Evolutionary conservation across 2,888 invertebrate species (phyloP), one percentile per base, ranked within the genome.

Genomic region (Eledona agricola): DNA sequence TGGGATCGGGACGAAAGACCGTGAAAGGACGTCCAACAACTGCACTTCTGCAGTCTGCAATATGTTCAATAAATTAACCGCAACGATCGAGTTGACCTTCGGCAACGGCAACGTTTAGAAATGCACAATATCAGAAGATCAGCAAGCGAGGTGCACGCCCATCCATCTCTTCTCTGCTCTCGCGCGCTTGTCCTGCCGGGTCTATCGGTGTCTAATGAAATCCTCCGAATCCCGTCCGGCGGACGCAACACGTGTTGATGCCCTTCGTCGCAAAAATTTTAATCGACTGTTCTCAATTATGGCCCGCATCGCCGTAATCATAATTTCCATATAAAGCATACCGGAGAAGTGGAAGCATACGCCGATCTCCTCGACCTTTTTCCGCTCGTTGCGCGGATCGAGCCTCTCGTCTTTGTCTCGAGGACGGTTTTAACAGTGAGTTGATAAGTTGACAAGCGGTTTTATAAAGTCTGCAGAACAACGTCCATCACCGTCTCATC

Each of bases 401-500:
- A 12, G 17, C 25, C 23, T 13, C 22, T 29, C n/a, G 32, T 53
- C 52, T 42, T 38, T 28, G 43, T 54, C 45, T 26, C 23, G 17
- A 23, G 40, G 23, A 34, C 40, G 32, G 49, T 17, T 45, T 38
- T 20, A 54, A 54, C 54, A 50, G 54, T 54, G 50, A 54, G 54
- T 49, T 60, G 58, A 60, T 56, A 57, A 56, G 61, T 59, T 60
- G 63, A 62, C 61, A 63, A 57, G 63, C 58, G 57, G 61, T 62
- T 62, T 60, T 63, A 61, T 61, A 61, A 58, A 61, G 59, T 59
- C 58, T 58, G 63, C 59, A 55, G 60, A 59, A 58, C 55, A 55
- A 58, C 61, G 60, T 63, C 61, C 60, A 60, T 63, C 62, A 63
- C 68, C 66, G 70, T 71, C 72, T 71, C 71, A 65, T 70, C 69